Base-by-base conservation (phyloP, 1,140 invertebrate genomes). In the Drosophila rufa region DNA sequence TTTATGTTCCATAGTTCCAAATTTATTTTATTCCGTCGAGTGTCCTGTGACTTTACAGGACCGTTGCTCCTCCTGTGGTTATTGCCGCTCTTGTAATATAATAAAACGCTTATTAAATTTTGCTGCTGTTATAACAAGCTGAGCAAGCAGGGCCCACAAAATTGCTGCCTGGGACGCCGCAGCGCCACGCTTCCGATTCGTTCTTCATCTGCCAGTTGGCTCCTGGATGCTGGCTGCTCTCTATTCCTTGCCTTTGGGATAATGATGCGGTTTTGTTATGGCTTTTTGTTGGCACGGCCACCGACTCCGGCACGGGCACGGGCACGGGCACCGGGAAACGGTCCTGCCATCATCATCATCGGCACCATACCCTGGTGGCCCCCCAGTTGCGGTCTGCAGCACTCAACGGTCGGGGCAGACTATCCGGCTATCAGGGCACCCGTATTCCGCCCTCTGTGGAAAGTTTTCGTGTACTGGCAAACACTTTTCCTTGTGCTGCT, bases 31-130 rank as follows among this genome's bases (percentile, higher is more conserved):
- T 56, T 56, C 25, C 53, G 7, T 11, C 0, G 30, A 45, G 43
- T 78, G 75, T 57, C 36, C n/a, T 15, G 12, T 56, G 56, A 46
- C 30, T 40, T 40, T 47, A n/a, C 67, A 4, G 48, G 45, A 42
- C 68, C 50, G 53, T 42, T 53, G 67, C 56, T 48, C 27, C 45
- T 59, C 3, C 33, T n/a, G 30, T 79, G 45, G 69, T 66, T 73
- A 57, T 45, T 80, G 57, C 40, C 51, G 61, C 57, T 81, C 27
- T 62, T 83, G 64, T 83, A 82, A 82, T 82, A 83, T 79, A 83
- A 82, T 82, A 83, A 82, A 82, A 82, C 80, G 80, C 80, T 82
- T 82, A 82, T 82, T 82, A 82, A 82, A 82, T 83, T 82, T 82
- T 78, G 73, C 73, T 38, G 68, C 57, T 47, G 76, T 69, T 79